Evolutionary conservation across 1,140 invertebrate genomes (phyloP).

Genomic region (Zaprionus nigranus): DNA sequence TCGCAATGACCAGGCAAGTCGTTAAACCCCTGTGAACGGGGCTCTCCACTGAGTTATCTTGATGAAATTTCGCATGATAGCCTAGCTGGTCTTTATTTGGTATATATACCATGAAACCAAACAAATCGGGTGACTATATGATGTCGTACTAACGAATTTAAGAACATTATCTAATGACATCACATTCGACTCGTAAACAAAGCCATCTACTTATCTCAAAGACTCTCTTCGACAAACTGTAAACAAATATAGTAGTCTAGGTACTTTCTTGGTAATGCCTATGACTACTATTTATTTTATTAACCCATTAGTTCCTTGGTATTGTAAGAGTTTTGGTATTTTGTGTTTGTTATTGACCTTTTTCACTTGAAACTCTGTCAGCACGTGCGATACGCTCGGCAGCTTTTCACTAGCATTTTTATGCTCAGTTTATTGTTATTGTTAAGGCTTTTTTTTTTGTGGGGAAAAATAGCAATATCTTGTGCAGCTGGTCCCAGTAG

Average conservation of each 20-base stretch:
- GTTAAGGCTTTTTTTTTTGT: not conserved
- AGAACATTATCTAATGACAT: conserved; percentile 1
- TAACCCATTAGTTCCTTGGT: conserved; percentile 2
- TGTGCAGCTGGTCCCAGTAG: conserved; percentile 35
- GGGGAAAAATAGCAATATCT: conserved; percentile 35
- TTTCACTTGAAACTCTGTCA: conserved; percentile 40
- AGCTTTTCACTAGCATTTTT: conserved; percentile 34
- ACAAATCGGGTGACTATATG: not conserved
- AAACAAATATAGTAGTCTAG: not conserved
- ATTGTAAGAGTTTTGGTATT: conserved; percentile 32
- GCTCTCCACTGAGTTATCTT: not conserved
- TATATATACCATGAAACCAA: not conserved
- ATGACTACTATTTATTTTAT: not conserved
- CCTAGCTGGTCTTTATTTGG: not conserved
- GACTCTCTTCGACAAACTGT: conserved; percentile 3
- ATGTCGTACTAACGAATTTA: not conserved
- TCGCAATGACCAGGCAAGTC: not conserved
- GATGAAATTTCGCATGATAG: not conserved
- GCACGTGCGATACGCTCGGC: conserved; percentile 53
- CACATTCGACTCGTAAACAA: not conserved
- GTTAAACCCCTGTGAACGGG: conserved; percentile 1
- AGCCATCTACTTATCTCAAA: not conserved
- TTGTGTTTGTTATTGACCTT: conserved; percentile 50
- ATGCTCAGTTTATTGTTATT: conserved; percentile 29
- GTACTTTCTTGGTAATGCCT: not conserved